Percentiles rank a stretch among this genome's conserved stretches.
Conservation (phyloP, 2,113 vertebrate species). For the Neolamprologus variostigma region DNA sequence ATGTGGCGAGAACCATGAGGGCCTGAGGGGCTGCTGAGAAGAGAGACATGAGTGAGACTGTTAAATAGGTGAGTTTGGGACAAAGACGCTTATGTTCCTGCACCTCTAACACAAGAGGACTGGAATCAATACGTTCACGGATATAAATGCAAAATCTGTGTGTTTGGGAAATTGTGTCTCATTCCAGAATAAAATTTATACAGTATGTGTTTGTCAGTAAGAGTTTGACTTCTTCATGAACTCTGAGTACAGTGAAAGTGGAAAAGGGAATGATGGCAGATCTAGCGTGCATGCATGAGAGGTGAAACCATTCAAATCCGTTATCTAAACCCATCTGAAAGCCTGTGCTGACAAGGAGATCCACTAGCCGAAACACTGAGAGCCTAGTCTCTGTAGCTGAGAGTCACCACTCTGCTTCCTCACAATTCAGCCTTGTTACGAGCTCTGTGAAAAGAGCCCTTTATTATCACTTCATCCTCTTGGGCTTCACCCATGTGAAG, state of each 20-base stretch:
- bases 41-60: neutral
- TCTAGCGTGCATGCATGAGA: neutral
- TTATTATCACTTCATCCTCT: conserved; percentile 52
- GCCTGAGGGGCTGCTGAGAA: neutral
- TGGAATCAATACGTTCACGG: neutral
- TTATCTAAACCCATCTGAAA: conserved; percentile 42
- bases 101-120: neutral
- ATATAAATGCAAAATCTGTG: neutral
- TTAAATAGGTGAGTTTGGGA: conserved; percentile 1
- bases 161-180: neutral
- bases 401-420: conserved; percentile 27
- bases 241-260: neutral
- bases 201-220: neutral
- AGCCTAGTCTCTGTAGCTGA: conserved; percentile 12
- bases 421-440: conserved; percentile 52
- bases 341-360: conserved; percentile 14
- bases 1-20: neutral
- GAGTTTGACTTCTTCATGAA: conserved; percentile 5
- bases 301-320: conserved; percentile 8
- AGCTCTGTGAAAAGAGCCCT: conserved; percentile 42
- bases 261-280: neutral
- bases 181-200: neutral
- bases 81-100: conserved; percentile 12
- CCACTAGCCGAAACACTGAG: conserved; percentile 18
- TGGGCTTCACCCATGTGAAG: conserved; percentile 42